These are phyloP conservation scores for Anser cygnoides DNA, from an alignment of 2,113 vertebrate species.

Conservation along the genomic window DNA sequence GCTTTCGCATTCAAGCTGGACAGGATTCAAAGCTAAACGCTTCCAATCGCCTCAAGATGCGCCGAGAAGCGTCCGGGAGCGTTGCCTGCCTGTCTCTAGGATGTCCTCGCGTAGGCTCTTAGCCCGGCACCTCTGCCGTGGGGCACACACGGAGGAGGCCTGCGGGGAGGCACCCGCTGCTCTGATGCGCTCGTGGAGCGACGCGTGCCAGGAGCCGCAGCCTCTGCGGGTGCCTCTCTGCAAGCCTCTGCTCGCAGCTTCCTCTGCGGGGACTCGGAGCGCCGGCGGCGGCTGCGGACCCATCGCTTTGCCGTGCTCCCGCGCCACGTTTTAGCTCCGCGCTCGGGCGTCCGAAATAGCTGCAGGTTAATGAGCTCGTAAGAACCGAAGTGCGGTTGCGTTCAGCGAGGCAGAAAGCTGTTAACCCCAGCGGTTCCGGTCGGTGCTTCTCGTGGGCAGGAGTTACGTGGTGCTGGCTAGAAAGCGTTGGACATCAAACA, in stretches of 20 bases:
- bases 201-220: not conserved
- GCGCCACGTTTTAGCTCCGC: fast-evolving
- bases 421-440: not conserved
- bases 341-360: not conserved
- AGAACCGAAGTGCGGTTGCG: not conserved
- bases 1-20: fast-evolving
- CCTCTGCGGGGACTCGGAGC: not conserved
- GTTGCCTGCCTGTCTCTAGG: no score
- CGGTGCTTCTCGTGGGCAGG: not conserved
- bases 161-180: fast-evolving
- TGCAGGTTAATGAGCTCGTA: not conserved
- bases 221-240: not conserved
- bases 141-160: fast-evolving
- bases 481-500: not conserved
- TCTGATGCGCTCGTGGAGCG: no score
- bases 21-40: not conserved
- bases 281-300: fast-evolving
- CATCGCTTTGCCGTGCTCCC: not conserved
- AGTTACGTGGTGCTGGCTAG: not conserved
- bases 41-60: not conserved
- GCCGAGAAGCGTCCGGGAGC: fast-evolving
- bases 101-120: not conserved
- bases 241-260: not conserved
- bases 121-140: not conserved
- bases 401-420: not conserved